Evolutionary conservation across 2,888 invertebrate genomes (phyloP), one percentile per base, ranked within the genome.

Genomic region (Apamea sordens): DNA sequence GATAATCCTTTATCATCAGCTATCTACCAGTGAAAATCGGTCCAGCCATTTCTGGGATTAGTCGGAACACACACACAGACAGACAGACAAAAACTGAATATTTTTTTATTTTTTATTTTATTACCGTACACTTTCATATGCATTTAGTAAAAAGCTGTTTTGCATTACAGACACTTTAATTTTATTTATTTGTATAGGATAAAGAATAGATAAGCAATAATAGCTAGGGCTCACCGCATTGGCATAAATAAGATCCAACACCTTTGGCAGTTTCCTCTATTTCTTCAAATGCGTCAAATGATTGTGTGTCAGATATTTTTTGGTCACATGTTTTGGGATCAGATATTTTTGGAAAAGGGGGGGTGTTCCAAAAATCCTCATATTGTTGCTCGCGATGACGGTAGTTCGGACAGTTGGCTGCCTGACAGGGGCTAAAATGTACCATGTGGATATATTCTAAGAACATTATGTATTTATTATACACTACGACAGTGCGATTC

Each of bases 361-460:
- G n/a, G n/a, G n/a, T n/a, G n/a, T n/a, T n/a, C n/a, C n/a, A n/a
- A n/a, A n/a, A n/a, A n/a, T n/a, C n/a, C n/a, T 68, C 59, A 59
- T 73, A 71, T 53, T 81, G 82, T 36, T n/a, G 21, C n/a, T 28
- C 47, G 4, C 21, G 47, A 59, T 75, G 2, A 61, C 64, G 61
- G 24, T 0, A 11, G 3, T 59, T 24, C 13, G 21, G 7, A 36
- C 2, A 59, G 5, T 61, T 0, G 5, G 0, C 7, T 2, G 13
- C 53, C 69, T 78, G 59, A 47, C 61, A 70, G 36, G n/a, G 15
- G 11, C 83, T 83, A 28, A 28, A 82, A 83, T 36, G 21, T 47
- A 68, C n/a, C n/a, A 36, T 18, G 18, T 32, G 28, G 21, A n/a
- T 61, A 56, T 32, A 63, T 63, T 32, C 4, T 32, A 63, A 28